These are phyloP conservation scores for Onychomys arenicola DNA, from an alignment of 2,797 vertebrate genomes.

Conservation along the genomic window DNA sequence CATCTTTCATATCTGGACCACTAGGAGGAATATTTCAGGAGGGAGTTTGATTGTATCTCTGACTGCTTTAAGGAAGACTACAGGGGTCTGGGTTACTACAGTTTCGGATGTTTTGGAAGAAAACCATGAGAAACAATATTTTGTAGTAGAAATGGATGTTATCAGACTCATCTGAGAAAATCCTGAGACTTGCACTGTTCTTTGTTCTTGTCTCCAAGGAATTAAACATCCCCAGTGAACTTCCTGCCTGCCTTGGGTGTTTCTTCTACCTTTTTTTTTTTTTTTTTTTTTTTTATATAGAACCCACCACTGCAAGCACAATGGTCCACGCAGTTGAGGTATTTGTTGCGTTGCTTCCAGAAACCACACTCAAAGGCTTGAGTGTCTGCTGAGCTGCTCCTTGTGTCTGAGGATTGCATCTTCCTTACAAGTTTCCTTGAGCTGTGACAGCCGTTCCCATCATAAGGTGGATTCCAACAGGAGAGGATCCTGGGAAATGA, in stretches of 20 bases:
- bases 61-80: accelerated
- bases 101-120: background rate
- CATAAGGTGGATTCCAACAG: background rate
- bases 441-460: background rate
- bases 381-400: background rate
- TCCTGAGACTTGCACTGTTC: background rate
- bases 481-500: background rate
- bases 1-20: background rate
- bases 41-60: background rate
- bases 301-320: background rate
- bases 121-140: background rate
- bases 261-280: too few species aligned
- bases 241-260: background rate
- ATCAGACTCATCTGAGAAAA: background rate
- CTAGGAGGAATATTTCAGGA: background rate
- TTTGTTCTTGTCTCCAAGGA: background rate
- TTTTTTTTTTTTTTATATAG: background rate
- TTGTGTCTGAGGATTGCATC: too few species aligned
- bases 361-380: background rate
- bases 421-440: too few species aligned
- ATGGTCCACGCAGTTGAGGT: background rate
- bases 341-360: background rate
- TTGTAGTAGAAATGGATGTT: background rate
- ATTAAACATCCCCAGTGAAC: background rate
- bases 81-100: background rate